Percentiles rank a stretch among this genome's conserved stretches.
These are phyloP conservation scores for Liasis olivaceus DNA, from an alignment of 2,797 vertebrate species.

Conservation along the genomic window DNA sequence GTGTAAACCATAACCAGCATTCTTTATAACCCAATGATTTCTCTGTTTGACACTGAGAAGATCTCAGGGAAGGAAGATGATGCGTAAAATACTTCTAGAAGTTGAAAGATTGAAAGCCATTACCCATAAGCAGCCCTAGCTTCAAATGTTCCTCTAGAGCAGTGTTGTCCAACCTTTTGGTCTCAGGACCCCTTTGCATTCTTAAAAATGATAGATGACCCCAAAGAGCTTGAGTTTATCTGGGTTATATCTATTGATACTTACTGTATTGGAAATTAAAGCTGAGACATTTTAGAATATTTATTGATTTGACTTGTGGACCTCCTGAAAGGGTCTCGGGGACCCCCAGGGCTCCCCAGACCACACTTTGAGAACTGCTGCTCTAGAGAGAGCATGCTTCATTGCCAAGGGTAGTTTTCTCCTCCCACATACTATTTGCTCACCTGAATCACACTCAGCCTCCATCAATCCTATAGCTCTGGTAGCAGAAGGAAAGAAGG, in stretches of 20 bases:
- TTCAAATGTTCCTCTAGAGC: slow-evolving; percentile 73
- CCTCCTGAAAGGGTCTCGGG: neutral
- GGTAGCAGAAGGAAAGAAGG: slow-evolving; percentile 66
- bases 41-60: neutral
- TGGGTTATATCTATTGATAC: neutral
- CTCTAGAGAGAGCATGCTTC: slow-evolving; percentile 81
- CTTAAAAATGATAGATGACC: neutral
- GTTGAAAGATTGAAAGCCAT: neutral
- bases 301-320: neutral
- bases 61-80: neutral
- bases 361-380: slow-evolving; percentile 43
- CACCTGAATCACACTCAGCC: slow-evolving; percentile 85
- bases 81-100: neutral
- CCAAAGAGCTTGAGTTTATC: neutral
- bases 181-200: neutral
- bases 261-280: neutral
- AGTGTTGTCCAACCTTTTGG: neutral
- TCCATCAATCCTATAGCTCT: slow-evolving; percentile 66
- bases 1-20: neutral
- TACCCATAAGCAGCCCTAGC: slow-evolving; percentile 64
- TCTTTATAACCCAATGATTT: neutral
- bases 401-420: slow-evolving; percentile 77
- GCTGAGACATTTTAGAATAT: neutral
- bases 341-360: neutral
- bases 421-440: slow-evolving; percentile 91